Evolutionary conservation across 2,113 vertebrate species (phyloP), one percentile per base, ranked within the genome.

Genomic region (Ptilorrhoa leucosticta): DNA sequence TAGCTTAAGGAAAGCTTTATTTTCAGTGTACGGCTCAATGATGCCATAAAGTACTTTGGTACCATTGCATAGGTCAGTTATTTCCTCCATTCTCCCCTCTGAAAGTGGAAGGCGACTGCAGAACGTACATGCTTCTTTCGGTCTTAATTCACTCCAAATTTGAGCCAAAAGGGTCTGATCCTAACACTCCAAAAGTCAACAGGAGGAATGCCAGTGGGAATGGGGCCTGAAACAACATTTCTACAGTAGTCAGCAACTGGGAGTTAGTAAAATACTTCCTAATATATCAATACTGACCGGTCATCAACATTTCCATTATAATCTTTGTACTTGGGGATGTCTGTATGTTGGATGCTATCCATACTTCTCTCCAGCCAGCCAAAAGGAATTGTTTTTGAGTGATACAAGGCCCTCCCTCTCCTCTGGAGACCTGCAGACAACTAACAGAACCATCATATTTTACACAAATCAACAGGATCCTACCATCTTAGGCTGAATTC

Each of bases 171-270:
- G 48, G 64, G 79, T 88, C 79, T 86, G 85, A 93, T 92, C 56
- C 37, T 28, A 86, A 81, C 56, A 37, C 68, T 90, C 68, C 7
- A 0, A 51, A 93, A 90, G 64, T 77, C 75, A 91, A 83, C 63
- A 89, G 81, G 35, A 93, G 61, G 18, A 91, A 81, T 0, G 2
- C 60, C 79, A 84, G 37, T 60, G 56, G 90, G 90, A 96, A 75
- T 1, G 0, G 21, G 18, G 90, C 72, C 93, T 89, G 80, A 87
- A 87, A 24, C 75, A 95, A 88, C 64, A 70, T 7, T 33, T 94
- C 92, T 85, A 50, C 33, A 92, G 89, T 75, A 96, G 84, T 70
- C 86, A 92, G 84, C 78, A 94, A 58, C 54, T 69, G 75, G 35
- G 40, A 89, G 86, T 93, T 91, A 65, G 83, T 13, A 75, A 75